Base-by-base conservation (phyloP, 92 coral and sea anemone genomes). In the Epizoanthus rinbou region DNA sequence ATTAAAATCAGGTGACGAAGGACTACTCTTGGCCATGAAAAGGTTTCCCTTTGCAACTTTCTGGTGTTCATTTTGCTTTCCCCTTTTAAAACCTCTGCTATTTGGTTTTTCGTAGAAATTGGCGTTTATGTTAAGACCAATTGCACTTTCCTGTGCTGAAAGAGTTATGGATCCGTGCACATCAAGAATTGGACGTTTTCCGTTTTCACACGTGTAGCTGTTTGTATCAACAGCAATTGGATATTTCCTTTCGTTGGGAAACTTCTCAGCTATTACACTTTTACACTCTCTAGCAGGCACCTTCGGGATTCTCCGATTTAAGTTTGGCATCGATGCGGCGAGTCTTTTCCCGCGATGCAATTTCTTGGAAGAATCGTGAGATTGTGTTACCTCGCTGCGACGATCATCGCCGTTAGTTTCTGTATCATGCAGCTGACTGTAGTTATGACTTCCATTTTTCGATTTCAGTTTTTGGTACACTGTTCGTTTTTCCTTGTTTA, bases 11-110 rank as follows among this genome's bases (percentile, higher is more conserved):
- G 82, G 82, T 19, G 82, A 21, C 6, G 57, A 18, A 35, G 82
- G 82, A 5, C 58, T 78, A 18, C 72, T 78, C 52, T 78, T 78
- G 15, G 71, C 57, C 24, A 16, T 35, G 50, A 57, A 78, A 2
- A 78, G 10, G 14, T 60, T 41, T 63, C 71, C 62, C 23, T 59
- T 28, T 56, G 23, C 65, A 24, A 5, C 25, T 59, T 64, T 50
- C 47, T 62, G 45, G 6, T 28, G 52, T 22, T 5, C 35, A 15
- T 15, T 78, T 25, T 60, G n/a, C 45, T 39, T 43, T 18, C 66
- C 58, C 1, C 11, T 62, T 62, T 63, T n/a, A 8, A 23, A 15
- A 19, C 23, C 23, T 33, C 37, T 60, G 23, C 0, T 11, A 24
- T 21, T 78, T 22, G 82, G 23, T 43, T 62, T 23, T 28, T 78